These are phyloP conservation scores for Xestia c-nigrum DNA, from an alignment of 2,888 invertebrate species.

Conservation along the genomic window DNA sequence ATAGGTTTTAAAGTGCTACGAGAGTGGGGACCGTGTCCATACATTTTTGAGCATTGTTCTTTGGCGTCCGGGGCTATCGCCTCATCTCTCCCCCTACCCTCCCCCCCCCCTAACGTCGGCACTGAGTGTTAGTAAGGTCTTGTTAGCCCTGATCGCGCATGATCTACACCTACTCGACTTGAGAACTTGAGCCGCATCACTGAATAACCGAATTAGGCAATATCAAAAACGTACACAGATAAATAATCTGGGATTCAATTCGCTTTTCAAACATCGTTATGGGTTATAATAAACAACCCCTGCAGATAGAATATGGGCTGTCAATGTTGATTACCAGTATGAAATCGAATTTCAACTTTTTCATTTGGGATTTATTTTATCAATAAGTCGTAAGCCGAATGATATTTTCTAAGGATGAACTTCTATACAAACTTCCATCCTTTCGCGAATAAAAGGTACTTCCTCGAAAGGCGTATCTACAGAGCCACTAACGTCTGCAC, in stretches of 20 bases:
- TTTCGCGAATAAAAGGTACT: not conserved
- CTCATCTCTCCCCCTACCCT: too few relatives aligned
- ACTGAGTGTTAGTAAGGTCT: too few relatives aligned
- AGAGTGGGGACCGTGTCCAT: too few relatives aligned
- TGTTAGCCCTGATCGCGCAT: not conserved
- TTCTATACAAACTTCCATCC: not conserved
- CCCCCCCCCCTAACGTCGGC: too few relatives aligned
- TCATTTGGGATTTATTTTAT: constrained; percentile 34
- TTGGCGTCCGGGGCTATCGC: too few relatives aligned
- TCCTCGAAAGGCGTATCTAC: not conserved
- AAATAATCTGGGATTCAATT: constrained; percentile 6
- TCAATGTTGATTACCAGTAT: constrained; percentile 24
- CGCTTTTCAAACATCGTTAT: constrained; percentile 38
- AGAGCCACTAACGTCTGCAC: not conserved
- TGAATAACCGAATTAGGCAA: constrained; percentile 29
- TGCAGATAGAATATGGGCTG: not conserved
- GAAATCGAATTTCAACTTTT: constrained; percentile 36
- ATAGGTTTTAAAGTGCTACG: too few relatives aligned
- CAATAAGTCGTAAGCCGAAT: not conserved
- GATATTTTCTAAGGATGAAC: not conserved
- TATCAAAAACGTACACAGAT: constrained; percentile 25
- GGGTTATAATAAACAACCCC: constrained; percentile 16
- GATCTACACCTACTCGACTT: not conserved
- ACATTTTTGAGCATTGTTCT: too few relatives aligned
- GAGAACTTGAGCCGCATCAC: not conserved